phyloP scores from a whole-genome alignment of 1,140 invertebrate species.

The Drosophila littoralis region DNA sequence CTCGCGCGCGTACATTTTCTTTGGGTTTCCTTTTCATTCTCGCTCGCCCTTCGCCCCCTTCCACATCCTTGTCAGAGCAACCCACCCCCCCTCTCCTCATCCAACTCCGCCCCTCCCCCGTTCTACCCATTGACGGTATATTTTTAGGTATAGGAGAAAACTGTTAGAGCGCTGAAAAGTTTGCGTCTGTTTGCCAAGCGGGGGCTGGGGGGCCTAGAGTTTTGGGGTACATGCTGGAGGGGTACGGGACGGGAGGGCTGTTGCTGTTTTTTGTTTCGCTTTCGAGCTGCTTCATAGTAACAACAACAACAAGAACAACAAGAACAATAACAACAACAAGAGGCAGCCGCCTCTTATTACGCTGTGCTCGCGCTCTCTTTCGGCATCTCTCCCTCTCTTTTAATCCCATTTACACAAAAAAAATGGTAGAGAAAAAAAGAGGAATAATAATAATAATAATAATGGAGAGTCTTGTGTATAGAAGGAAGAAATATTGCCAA shows the following conservation, averaged over 20 bases:
- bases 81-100: too few species aligned
- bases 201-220: neutral
- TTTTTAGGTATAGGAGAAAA: constrained; percentile 52
- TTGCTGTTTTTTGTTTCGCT: constrained; percentile 43
- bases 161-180: constrained; percentile 57
- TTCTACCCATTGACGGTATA: constrained; percentile 25
- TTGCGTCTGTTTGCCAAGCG: constrained; percentile 49
- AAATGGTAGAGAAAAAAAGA: constrained; percentile 12
- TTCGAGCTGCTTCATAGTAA: constrained; percentile 34
- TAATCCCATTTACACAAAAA: constrained; percentile 43
- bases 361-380: constrained; percentile 8
- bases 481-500: constrained; percentile 60
- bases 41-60: constrained; percentile 17
- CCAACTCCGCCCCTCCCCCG: neutral
- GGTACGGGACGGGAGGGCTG: neutral
- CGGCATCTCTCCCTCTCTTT: constrained; percentile 21
- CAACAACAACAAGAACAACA: constrained; percentile 14
- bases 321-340: neutral
- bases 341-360: constrained; percentile 31
- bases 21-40: constrained; percentile 50
- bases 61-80: too few species aligned
- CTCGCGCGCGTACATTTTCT: constrained; percentile 72
- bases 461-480: constrained; percentile 78
- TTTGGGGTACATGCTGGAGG: neutral
- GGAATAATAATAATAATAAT: constrained; percentile 59